Percentiles rank a stretch among this genome's conserved stretches.
These are phyloP conservation scores for Henricia sp. DNA, from an alignment of 53 echinoderm and acorn worm genomes.

Conservation along the genomic window DNA sequence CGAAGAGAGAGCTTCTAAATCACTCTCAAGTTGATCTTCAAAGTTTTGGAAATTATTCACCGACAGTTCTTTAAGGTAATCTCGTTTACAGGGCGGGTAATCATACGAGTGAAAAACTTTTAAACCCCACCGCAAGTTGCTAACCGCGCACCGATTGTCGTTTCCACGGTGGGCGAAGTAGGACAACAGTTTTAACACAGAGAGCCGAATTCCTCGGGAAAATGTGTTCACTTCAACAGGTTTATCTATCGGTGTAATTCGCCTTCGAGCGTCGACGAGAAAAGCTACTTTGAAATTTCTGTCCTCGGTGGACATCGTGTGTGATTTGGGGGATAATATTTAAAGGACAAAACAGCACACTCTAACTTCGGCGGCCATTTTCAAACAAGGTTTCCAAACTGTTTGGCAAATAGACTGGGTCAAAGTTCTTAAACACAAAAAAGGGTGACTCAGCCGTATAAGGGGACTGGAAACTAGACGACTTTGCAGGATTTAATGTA, in stretches of 20 bases:
- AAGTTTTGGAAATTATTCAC: conserved; percentile 65
- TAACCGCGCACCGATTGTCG: conserved; percentile 21
- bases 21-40: conserved; percentile 68
- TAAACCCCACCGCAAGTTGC: conserved; percentile 74
- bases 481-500: too few species aligned
- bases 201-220: conserved; percentile 54
- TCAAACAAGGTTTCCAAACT: conserved; percentile 26
- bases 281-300: conserved; percentile 47
- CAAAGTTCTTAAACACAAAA: not conserved
- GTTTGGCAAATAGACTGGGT: not conserved
- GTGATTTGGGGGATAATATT: not conserved
- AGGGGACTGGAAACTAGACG: too few species aligned
- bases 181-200: conserved; percentile 73
- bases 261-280: conserved; percentile 36
- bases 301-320: conserved; percentile 28
- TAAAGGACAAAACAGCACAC: conserved; percentile 1
- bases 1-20: conserved; percentile 54
- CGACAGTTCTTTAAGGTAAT: conserved; percentile 58
- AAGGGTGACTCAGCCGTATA: too few species aligned
- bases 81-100: conserved; percentile 59
- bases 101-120: conserved; percentile 75
- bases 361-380: conserved; percentile 52
- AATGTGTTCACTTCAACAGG: conserved; percentile 9
- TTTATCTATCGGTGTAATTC: conserved; percentile 17
- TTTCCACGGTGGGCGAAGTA: conserved; percentile 53